Percentiles rank a stretch among this genome's conserved stretches.
phyloP scores from a whole-genome alignment of 1,140 invertebrate species.

The Nasonia vitripennis region DNA sequence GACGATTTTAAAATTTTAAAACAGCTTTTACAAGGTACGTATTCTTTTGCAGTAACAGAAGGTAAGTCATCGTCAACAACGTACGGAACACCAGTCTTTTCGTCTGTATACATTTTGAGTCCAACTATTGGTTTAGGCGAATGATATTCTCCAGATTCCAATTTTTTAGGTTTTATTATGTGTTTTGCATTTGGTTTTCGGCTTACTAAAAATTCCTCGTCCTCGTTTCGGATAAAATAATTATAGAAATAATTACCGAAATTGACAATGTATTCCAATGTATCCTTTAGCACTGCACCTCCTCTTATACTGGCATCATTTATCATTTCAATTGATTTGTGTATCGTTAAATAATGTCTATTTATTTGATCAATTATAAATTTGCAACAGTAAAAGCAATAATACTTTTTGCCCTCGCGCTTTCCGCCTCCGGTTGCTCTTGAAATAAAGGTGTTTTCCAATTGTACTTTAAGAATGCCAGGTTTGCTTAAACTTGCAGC shows the following conservation, averaged over 20 bases:
- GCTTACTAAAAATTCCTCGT: neutral
- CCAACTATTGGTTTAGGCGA: too few relatives aligned
- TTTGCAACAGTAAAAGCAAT: constrained; percentile 3
- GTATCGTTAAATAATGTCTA: neutral
- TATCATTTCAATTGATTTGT: neutral
- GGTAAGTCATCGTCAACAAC: neutral
- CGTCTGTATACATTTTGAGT: too few relatives aligned
- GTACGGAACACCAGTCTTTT: neutral
- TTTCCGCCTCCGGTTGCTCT: neutral
- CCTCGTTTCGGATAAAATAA: neutral
- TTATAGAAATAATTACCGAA: constrained; percentile 13
- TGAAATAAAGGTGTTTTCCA: neutral
- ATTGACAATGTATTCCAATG: neutral
- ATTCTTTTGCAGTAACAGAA: neutral
- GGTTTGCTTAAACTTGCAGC: neutral
- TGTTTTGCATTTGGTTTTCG: neutral
- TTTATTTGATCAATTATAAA: neutral
- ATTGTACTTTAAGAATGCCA: neutral
- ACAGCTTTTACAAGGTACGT: neutral
- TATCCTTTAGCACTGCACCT: neutral
- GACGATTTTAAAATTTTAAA: neutral
- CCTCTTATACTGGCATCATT: neutral
- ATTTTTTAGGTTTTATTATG: too few relatives aligned
- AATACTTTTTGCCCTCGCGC: neutral
- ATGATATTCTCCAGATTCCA: too few relatives aligned